phyloP scores from a whole-genome alignment of 2,797 vertebrate genomes.

The Anguilla pacifica region DNA sequence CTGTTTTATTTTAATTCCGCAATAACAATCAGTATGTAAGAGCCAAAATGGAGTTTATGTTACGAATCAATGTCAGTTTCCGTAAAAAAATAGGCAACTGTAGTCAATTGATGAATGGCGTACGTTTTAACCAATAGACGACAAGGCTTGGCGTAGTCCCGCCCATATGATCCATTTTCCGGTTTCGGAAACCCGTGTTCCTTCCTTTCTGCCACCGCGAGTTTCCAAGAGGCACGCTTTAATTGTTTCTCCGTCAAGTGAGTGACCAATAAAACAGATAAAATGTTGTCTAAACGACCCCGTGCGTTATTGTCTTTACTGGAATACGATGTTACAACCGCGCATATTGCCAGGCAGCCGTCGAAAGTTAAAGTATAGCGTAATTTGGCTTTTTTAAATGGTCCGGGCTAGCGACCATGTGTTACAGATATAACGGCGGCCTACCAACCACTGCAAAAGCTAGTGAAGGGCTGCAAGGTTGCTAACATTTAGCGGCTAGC shows the following conservation, averaged over 20 bases:
- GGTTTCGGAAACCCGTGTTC: slow-evolving; percentile 28
- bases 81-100: not conserved
- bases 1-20: not conserved
- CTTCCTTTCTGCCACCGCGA: slow-evolving; percentile 69
- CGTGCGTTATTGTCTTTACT: not conserved
- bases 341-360: not conserved
- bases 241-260: slow-evolving; percentile 59
- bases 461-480: not conserved
- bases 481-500: not conserved
- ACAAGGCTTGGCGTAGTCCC: not conserved
- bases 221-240: slow-evolving; percentile 62
- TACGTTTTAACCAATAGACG: not conserved
- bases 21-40: not conserved
- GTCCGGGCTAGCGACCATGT: not conserved
- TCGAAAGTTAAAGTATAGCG: not conserved
- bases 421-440: not conserved
- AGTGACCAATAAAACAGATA: slow-evolving; percentile 51
- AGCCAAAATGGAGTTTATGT: not conserved
- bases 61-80: not conserved
- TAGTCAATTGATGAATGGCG: too few species aligned
- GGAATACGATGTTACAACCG: not conserved
- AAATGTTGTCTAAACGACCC: not conserved
- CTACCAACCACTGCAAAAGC: not conserved
- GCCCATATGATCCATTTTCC: slow-evolving; percentile 35
- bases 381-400: not conserved